Evolutionary conservation across 2,113 vertebrate species (phyloP), one percentile per base, ranked within the genome.

Genomic region (Vimba vimba): DNA sequence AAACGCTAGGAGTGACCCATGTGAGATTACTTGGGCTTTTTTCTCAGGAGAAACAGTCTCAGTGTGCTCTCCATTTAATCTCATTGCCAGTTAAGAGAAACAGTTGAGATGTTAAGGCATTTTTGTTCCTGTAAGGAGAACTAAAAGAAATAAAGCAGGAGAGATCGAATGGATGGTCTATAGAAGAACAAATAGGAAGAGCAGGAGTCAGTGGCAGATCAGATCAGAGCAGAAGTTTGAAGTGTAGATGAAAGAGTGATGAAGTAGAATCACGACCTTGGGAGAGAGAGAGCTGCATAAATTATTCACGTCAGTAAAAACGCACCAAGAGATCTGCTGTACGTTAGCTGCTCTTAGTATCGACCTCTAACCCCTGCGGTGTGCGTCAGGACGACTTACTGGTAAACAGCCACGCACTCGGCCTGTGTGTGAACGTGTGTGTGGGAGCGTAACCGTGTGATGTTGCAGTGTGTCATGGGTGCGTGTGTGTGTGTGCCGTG

Each of bases 291-390:
- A 23, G 27, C 4, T 86, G 75, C 83, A 88, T 88, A 62, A 86
- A 88, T 88, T 88, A 88, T 86, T 86, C 69, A 88, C 82, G 60
- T 59, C 57, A 81, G 83, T 81, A 79, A 86, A 81, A 81, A 86
- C 80, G 74, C 85, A 86, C 55, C 25, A 45, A 86, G 50, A 79
- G 71, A 86, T 84, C 81, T 84, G 75, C 85, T 86, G 68, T 83
- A 84, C 25, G 68, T 86, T 76, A 79, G 85, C 84, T 76, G 81
- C 78, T 80, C 68, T 75, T 27, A 82, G 66, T 86, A 88, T 88
- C 85, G 85, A 86, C 87, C 82, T 81, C 81, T 80, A 86, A 88
- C 83, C 81, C 76, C 76, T 69, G 59, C 23, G 62, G 71, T 88
- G 33, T 82, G 52, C 79, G 57, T 88, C 80, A 64, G 64, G 30